A percentile compares a stretch with the other conserved stretches of the same genome.
These are phyloP conservation scores for Centropus bengalensis DNA, from an alignment of 2,113 vertebrate genomes.

Conservation along the genomic window DNA sequence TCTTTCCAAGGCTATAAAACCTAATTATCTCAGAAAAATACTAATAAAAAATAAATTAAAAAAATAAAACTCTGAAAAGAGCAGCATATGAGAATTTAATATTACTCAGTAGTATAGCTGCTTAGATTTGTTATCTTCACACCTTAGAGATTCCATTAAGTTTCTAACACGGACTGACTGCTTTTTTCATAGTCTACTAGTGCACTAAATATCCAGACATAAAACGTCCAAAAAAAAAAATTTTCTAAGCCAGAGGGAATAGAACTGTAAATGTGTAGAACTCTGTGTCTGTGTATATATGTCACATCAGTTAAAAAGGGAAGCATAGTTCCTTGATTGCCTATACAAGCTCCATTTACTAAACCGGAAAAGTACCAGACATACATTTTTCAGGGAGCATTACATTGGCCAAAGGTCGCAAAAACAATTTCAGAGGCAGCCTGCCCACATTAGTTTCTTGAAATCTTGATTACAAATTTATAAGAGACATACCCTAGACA, in stretches of 20 bases:
- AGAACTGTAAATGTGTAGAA: constrained; percentile 40
- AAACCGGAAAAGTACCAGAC: constrained; percentile 20
- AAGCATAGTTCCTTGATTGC: constrained; percentile 44
- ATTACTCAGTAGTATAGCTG: not conserved
- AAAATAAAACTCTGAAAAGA: not conserved
- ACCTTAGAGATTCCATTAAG: not conserved
- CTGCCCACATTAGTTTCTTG: constrained; percentile 65
- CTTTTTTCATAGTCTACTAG: not conserved
- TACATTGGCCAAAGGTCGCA: constrained; percentile 66
- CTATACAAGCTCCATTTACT: constrained; percentile 49
- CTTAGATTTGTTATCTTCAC: constrained; percentile 22
- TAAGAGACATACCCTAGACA: constrained; percentile 61
- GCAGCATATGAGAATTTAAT: not conserved
- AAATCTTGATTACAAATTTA: constrained; percentile 75
- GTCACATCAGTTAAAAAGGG: constrained; percentile 42
- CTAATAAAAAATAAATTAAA: not conserved
- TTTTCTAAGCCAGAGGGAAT: not conserved
- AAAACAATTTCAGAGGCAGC: constrained; percentile 72
- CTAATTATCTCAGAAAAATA: not conserved
- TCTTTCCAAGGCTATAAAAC: not conserved
- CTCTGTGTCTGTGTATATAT: not conserved
- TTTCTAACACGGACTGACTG: not conserved
- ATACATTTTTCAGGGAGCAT: constrained; percentile 56
- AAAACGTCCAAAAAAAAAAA: not conserved
- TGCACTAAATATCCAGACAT: constrained; percentile 14